Base-by-base conservation (phyloP, 2,113 vertebrate genomes). In the Amblyornis subalaris region DNA sequence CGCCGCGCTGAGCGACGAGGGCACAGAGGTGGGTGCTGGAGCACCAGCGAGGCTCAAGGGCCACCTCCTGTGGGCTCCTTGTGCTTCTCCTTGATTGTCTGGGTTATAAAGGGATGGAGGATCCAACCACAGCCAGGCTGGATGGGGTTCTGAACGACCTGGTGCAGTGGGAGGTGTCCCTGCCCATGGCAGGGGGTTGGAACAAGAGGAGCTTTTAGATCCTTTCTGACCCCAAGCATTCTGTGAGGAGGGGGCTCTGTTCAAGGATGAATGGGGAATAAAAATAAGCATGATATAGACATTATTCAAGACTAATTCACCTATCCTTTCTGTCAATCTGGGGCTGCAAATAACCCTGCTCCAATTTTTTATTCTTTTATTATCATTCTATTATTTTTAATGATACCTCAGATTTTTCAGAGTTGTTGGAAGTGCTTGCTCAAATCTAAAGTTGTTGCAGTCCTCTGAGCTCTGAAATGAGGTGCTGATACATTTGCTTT, bases 1-100 rank as follows among this genome's bases (percentile, higher is more conserved):
- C 12, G 16, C 69, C 0, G 45, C 91, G 4, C 65, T 60, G 14
- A 12, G 40, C 0, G 93, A 83, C 0, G 97, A 96, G 7, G 38
- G 79, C 8, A 25, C 89, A 19, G 98, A 98, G 97, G 98, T 98
- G 76, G 95, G 97, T 62, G 51, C 38, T 76, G 2, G 25, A 25
- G 74, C 42, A 28, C 12, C 48, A 13, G 14, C 3, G 2, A 6
- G 29, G 22, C 23, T 48, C 25, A 1, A 42, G 1, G 6, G 9
- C 31, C 2, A 0, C 44, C 4, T 31, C 29, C 47, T 0, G 4
- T 5, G n/a, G 14, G 29, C 65, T 94, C 2, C 0, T 28, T 0
- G 2, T 8, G 58, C 40, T 72, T 44, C 40, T 74, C 25, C 35
- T 29, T 24, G 3, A 15, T 36, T 54, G 18, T 24, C 9, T 69